A percentile compares a stretch with the other conserved stretches of the same genome.
These are phyloP conservation scores for Sepioteuthis lessoniana DNA, from an alignment of 2,888 invertebrate species.

Conservation along the genomic window DNA sequence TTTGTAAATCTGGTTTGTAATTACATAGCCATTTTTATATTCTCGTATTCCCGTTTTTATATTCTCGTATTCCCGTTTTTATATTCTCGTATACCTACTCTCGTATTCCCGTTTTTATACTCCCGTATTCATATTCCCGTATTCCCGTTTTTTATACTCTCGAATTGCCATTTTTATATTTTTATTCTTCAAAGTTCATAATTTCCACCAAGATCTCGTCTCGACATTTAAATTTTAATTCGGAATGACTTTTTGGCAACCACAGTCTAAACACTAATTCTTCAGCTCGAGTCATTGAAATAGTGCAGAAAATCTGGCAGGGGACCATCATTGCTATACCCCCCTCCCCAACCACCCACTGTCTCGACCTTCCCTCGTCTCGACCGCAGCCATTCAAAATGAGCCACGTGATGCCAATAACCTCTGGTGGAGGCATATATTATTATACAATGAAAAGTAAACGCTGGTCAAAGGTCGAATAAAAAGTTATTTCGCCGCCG, in stretches of 20 bases:
- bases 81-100: too few relatives aligned
- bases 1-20: too few relatives aligned
- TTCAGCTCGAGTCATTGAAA: constrained; percentile 20
- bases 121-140: too few relatives aligned
- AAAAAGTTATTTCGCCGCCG: neutral
- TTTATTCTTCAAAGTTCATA: too few relatives aligned
- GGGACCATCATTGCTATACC: neutral
- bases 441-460: neutral
- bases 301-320: neutral
- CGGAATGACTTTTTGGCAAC: constrained; percentile 7
- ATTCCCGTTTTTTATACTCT: too few relatives aligned
- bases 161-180: too few relatives aligned
- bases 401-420: neutral
- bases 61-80: too few relatives aligned
- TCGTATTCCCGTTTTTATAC: too few relatives aligned
- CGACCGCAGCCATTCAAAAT: neutral
- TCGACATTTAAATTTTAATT: neutral
- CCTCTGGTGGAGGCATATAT: neutral
- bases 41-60: too few relatives aligned
- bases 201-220: neutral
- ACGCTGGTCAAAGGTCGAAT: neutral
- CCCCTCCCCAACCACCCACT: neutral
- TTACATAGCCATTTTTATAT: too few relatives aligned
- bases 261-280: neutral
- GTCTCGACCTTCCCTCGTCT: neutral